Conservation (phyloP, 2,888 invertebrate species). For the Perithous albicinctus region DNA sequence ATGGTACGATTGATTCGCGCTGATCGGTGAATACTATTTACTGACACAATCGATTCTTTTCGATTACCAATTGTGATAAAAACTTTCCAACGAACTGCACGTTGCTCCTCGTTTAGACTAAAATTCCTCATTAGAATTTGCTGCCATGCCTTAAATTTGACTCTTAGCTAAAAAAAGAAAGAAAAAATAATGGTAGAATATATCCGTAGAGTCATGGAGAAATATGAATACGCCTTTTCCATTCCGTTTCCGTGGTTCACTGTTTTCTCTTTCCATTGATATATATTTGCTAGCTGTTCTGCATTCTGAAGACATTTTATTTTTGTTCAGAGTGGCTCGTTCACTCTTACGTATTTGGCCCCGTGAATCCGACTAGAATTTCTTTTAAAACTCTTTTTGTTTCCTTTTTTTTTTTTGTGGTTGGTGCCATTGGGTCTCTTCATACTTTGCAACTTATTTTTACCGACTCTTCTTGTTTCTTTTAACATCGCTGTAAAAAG, state of each 20-base stretch:
- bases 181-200: no score
- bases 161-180: no score
- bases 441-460: slow-evolving; percentile 53
- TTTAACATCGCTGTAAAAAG: slow-evolving; percentile 34
- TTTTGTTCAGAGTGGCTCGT: slow-evolving; percentile 40
- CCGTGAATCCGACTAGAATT: slow-evolving; percentile 44
- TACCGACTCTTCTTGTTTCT: slow-evolving; percentile 9
- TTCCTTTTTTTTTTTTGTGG: slow-evolving; percentile 52
- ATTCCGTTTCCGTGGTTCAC: slow-evolving; percentile 7
- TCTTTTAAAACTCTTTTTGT: slow-evolving; percentile 56
- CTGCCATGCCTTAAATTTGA: no score
- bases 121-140: no score
- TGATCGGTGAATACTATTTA: neutral
- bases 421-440: slow-evolving; percentile 36
- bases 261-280: slow-evolving; percentile 9
- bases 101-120: no score
- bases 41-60: neutral
- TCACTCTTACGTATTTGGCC: slow-evolving; percentile 68
- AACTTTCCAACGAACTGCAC: no score
- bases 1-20: slow-evolving; percentile 5
- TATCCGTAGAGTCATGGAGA: no score
- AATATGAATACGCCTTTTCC: neutral
- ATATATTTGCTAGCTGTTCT: slow-evolving; percentile 39
- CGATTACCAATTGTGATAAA: no score
- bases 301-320: slow-evolving; percentile 46